Evolutionary conservation across 2,113 vertebrate species (phyloP).

Genomic region (Elaphurus davidianus): DNA sequence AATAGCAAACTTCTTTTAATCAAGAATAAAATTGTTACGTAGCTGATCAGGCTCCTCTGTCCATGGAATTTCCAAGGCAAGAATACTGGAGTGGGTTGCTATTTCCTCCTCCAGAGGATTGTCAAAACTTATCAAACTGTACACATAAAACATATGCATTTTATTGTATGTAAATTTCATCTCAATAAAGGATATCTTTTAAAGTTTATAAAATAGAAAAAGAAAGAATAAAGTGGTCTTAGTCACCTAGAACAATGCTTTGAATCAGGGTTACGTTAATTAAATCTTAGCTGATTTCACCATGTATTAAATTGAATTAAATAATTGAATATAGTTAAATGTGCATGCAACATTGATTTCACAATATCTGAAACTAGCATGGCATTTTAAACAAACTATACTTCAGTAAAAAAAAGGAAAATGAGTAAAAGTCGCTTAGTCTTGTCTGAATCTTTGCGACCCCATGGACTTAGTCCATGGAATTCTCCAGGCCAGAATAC

Average conservation of each 20-base stretch:
- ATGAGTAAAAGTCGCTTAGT: background rate
- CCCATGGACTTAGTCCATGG: background rate
- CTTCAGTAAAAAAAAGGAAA: background rate
- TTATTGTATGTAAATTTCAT: background rate
- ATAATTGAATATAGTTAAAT: constrained; percentile 5
- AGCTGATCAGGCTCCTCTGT: background rate
- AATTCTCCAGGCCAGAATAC: background rate
- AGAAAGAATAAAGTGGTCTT: background rate
- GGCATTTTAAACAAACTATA: background rate
- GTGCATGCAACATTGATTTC: background rate
- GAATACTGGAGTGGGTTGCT: background rate
- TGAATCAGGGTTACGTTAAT: constrained; percentile 2
- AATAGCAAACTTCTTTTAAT: background rate
- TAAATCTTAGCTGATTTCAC: background rate
- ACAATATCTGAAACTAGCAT: background rate
- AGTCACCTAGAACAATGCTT: background rate
- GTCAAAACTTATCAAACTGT: background rate
- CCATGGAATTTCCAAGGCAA: background rate
- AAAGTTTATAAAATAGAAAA: background rate
- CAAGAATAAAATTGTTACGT: background rate
- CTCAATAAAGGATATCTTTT: background rate
- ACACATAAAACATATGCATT: background rate
- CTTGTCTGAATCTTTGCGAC: background rate
- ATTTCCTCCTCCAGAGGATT: background rate
- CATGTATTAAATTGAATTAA: background rate